Conservation (phyloP, 2,888 invertebrate species). For the Stratiomys singularior region DNA sequence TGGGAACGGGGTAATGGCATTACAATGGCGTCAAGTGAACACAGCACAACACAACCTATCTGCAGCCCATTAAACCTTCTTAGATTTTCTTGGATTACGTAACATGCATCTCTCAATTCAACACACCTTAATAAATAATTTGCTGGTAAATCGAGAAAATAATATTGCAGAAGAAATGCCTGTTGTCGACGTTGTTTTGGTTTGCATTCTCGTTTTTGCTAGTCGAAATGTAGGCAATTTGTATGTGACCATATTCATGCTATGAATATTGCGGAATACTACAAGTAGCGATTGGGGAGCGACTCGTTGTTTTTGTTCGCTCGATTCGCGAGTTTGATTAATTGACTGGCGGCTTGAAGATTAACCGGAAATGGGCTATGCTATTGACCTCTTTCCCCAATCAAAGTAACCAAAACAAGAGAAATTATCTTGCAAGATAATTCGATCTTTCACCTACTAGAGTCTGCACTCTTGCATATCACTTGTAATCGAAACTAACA, state of each 20-base stretch:
- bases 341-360: no score
- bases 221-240: slow-evolving; percentile 16
- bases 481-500: no score
- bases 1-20: background rate
- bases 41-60: slow-evolving; percentile 12
- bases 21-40: slow-evolving; percentile 24
- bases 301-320: no score
- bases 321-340: no score
- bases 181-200: slow-evolving; percentile 4
- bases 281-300: no score
- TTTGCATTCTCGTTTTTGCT: slow-evolving; percentile 4
- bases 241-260: slow-evolving; percentile 25
- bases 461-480: no score
- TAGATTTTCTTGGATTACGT: slow-evolving; percentile 13
- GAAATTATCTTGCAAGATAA: no score
- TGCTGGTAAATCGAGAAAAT: slow-evolving; percentile 41
- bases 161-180: slow-evolving; percentile 27
- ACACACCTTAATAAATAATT: slow-evolving; percentile 47
- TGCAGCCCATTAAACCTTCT: slow-evolving; percentile 27
- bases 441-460: no score
- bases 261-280: no score
- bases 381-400: no score
- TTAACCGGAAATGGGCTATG: no score
- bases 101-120: slow-evolving; percentile 37
- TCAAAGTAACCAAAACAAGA: no score